Percentiles rank a stretch among this genome's conserved stretches.
phyloP scores from a whole-genome alignment of 2,113 vertebrate species.

The Clupea harengus region DNA sequence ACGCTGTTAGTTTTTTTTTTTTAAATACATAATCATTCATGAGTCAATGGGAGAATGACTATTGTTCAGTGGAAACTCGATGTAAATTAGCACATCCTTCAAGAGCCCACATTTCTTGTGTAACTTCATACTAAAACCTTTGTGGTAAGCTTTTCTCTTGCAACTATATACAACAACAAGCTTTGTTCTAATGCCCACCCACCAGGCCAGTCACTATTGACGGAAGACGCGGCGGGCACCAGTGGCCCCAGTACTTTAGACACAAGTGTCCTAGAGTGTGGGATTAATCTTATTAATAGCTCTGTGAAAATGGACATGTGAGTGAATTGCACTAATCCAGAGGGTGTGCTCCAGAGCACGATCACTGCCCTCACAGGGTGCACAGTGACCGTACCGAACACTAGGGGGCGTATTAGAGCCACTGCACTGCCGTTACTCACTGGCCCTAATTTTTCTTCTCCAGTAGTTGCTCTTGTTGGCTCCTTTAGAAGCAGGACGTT shows the following conservation, averaged over 20 bases:
- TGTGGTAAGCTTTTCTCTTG: background rate
- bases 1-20: background rate
- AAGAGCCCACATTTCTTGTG: background rate
- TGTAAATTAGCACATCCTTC: background rate
- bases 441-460: slow-evolving; percentile 46
- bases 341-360: background rate
- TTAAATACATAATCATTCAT: background rate
- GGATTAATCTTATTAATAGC: slow-evolving; percentile 10
- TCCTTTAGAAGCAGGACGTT: slow-evolving; percentile 20
- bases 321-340: background rate
- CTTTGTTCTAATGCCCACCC: background rate
- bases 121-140: background rate
- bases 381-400: background rate
- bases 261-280: background rate
- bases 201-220: background rate
- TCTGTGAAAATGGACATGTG: background rate
- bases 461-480: slow-evolving; percentile 38
- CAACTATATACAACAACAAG: background rate
- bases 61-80: background rate
- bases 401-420: background rate
- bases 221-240: background rate
- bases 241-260: background rate
- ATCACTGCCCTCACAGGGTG: background rate
- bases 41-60: background rate
- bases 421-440: slow-evolving; percentile 25